These are phyloP conservation scores for Taphrorychus bicolor DNA, from an alignment of 2,888 invertebrate genomes.

Conservation along the genomic window DNA sequence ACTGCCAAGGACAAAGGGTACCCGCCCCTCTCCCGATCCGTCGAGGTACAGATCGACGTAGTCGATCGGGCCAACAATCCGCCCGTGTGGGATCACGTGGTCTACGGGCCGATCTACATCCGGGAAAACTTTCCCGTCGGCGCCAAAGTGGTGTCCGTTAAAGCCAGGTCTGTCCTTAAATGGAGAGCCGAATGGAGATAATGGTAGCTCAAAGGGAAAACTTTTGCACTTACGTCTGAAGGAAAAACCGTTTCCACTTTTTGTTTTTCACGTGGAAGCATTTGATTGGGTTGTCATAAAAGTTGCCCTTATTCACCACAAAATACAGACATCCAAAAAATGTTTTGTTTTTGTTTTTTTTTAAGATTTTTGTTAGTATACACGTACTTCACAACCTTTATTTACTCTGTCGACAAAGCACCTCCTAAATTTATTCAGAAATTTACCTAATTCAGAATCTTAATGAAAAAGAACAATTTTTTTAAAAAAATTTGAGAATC, in stretches of 20 bases:
- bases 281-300: background rate
- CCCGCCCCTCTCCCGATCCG: slow-evolving; percentile 93
- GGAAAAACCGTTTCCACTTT: no score
- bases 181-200: slow-evolving; percentile 21
- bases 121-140: slow-evolving; percentile 98
- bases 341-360: no score
- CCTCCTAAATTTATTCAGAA: no score
- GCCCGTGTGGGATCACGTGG: slow-evolving; percentile 95
- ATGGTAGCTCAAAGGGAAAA: slow-evolving; percentile 22
- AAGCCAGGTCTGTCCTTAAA: slow-evolving; percentile 89
- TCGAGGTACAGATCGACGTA: slow-evolving; percentile 95
- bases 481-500: no score
- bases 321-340: no score
- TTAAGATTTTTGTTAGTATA: no score
- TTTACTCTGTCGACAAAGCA: no score
- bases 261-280: background rate
- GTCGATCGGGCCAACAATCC: slow-evolving; percentile 98
- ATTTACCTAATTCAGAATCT: no score
- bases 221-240: no score
- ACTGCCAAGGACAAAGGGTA: slow-evolving; percentile 98
- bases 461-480: no score
- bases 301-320: no score
- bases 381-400: no score
- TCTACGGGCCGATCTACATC: slow-evolving; percentile 97
- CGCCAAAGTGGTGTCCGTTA: slow-evolving; percentile 96